phyloP scores from a whole-genome alignment of 1,140 invertebrate genomes.

The Anoplolepis gracilipes region DNA sequence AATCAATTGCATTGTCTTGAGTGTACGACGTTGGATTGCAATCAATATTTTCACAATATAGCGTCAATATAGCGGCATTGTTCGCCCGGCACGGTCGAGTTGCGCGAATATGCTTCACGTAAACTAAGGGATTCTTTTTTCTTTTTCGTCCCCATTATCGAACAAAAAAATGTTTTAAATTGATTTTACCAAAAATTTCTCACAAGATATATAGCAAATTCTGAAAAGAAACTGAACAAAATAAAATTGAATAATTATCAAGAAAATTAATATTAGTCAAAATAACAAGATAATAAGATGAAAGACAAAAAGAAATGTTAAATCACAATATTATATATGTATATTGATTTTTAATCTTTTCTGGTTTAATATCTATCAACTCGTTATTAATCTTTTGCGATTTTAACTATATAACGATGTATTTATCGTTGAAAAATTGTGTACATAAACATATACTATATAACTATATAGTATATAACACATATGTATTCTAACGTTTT shows the following conservation, averaged over 20 bases:
- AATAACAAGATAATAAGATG: too few species aligned
- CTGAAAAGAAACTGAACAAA: background rate
- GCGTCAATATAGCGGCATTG: conserved; percentile 85
- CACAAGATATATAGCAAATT: background rate
- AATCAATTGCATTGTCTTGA: conserved; percentile 83
- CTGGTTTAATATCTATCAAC: too few species aligned
- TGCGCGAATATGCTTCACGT: conserved; percentile 74
- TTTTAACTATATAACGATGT: too few species aligned
- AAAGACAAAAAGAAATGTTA: too few species aligned
- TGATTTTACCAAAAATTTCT: background rate
- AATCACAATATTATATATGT: too few species aligned
- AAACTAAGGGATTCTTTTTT: conserved; percentile 65
- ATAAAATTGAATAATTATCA: background rate
- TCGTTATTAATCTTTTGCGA: too few species aligned
- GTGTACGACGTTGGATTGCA: conserved; percentile 82
- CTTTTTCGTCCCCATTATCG: conserved; percentile 23
- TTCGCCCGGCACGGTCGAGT: conserved; percentile 81
- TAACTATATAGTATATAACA: too few species aligned
- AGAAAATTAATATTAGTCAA: background rate
- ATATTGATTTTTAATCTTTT: too few species aligned
- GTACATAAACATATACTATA: too few species aligned
- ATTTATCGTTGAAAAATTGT: background rate
- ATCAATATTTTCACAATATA: conserved; percentile 87
- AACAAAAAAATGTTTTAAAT: conserved; percentile 28
- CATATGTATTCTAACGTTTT: background rate